These are phyloP conservation scores for Pandion haliaetus DNA, from an alignment of 2,113 vertebrate genomes.

Conservation along the genomic window DNA sequence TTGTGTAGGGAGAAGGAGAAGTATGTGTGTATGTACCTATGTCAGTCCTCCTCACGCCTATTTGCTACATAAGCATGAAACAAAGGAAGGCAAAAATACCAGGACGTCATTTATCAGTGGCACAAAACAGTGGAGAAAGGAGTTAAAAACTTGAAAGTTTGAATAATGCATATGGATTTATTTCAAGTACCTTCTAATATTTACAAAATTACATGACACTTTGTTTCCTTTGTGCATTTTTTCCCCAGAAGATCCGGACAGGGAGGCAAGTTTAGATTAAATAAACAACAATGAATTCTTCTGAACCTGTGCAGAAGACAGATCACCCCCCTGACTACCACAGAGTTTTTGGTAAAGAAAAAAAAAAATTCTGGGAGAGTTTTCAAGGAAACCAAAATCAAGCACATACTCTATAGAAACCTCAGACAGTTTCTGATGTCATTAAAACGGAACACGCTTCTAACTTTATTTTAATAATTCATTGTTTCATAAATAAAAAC, in stretches of 20 bases:
- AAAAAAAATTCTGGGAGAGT: background rate
- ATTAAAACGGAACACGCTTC: constrained; percentile 67
- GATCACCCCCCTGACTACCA: constrained; percentile 22
- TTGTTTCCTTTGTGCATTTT: constrained; percentile 55
- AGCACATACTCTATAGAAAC: constrained; percentile 54
- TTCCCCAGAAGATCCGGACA: constrained; percentile 31
- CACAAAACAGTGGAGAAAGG: background rate
- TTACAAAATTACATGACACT: constrained; percentile 60
- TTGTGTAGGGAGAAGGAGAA: background rate
- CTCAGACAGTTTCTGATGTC: constrained; percentile 67
- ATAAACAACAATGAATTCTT: constrained; percentile 53
- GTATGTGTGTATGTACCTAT: background rate
- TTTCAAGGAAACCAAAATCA: constrained; percentile 62
- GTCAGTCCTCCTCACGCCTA: background rate
- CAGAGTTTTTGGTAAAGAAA: constrained; percentile 10
- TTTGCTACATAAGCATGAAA: background rate
- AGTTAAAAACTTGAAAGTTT: constrained; percentile 16
- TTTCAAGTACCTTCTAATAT: constrained; percentile 55
- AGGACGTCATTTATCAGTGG: background rate
- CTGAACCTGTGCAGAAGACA: constrained; percentile 43
- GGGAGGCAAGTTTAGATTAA: constrained; percentile 43
- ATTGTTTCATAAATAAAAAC: constrained; percentile 79
- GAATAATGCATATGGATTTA: constrained; percentile 44
- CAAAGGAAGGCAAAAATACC: background rate
- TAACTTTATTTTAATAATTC: constrained; percentile 82